A percentile compares a stretch with the other conserved stretches of the same genome.
phyloP scores from a whole-genome alignment of 2,888 invertebrate species.

The Mythimna pallens region DNA sequence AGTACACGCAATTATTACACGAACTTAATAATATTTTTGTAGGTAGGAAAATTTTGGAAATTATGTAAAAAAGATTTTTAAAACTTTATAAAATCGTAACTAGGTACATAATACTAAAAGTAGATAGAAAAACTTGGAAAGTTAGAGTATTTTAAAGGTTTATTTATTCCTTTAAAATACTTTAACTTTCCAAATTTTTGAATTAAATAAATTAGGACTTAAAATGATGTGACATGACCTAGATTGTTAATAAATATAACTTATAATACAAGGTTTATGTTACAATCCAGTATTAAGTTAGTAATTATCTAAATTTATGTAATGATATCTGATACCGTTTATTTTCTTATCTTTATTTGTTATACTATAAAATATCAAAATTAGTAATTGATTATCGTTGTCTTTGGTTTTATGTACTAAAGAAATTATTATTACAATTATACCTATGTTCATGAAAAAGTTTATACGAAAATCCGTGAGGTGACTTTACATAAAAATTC shows the following conservation, averaged over 20 bases:
- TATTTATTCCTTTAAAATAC: background rate
- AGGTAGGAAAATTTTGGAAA: background rate
- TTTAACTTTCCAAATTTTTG: background rate
- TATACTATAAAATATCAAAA: background rate
- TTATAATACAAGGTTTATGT: background rate
- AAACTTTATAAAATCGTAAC: background rate
- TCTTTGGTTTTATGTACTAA: background rate
- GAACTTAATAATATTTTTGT: background rate
- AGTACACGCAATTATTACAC: conserved; percentile 6
- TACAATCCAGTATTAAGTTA: background rate
- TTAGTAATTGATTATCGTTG: background rate
- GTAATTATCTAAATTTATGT: background rate
- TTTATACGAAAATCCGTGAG: conserved; percentile 6
- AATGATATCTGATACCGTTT: background rate
- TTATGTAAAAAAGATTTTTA: background rate
- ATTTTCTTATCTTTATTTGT: background rate
- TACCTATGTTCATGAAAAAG: background rate
- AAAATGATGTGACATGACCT: background rate
- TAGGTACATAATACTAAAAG: background rate
- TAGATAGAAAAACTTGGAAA: background rate
- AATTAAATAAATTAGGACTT: background rate
- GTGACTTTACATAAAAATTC: background rate
- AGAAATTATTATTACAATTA: background rate
- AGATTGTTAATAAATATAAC: background rate
- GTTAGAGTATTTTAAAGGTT: background rate